phyloP scores from a whole-genome alignment of 2,888 invertebrate species.

The Pantelozetes paolii region DNA sequence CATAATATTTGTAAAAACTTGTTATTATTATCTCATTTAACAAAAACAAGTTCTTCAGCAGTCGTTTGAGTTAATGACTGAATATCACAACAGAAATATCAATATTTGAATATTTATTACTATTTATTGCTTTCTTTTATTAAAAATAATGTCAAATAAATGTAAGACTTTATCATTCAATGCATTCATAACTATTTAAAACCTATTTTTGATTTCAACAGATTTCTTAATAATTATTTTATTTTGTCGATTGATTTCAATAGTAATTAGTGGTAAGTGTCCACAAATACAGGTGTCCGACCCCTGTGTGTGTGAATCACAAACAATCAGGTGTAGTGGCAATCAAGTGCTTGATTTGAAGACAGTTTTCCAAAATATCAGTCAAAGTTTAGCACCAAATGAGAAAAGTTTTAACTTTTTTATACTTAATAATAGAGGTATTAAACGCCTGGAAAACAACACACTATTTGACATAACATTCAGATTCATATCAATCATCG shows the following conservation, averaged over 20 bases:
- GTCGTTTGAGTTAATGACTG: too few species aligned
- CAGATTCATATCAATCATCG: constrained; percentile 1
- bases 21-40: too few species aligned
- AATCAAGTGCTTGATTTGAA: constrained; percentile 4
- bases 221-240: not conserved
- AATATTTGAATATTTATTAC: too few species aligned
- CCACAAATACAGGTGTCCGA: not conserved
- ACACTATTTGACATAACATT: constrained; percentile 12
- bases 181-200: too few species aligned
- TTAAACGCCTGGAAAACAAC: constrained; percentile 1
- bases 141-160: too few species aligned
- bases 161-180: too few species aligned
- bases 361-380: not conserved
- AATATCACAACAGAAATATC: too few species aligned
- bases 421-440: not conserved
- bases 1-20: too few species aligned
- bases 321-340: constrained; percentile 26
- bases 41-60: too few species aligned
- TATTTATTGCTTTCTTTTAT: too few species aligned
- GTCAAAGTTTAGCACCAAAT: not conserved
- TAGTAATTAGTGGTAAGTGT: not conserved
- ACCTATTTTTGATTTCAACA: too few species aligned
- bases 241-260: not conserved
- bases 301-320: not conserved
- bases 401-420: constrained; percentile 23